Base-by-base conservation (phyloP, 2,797 vertebrate species). In the Myotis myotis region DNA sequence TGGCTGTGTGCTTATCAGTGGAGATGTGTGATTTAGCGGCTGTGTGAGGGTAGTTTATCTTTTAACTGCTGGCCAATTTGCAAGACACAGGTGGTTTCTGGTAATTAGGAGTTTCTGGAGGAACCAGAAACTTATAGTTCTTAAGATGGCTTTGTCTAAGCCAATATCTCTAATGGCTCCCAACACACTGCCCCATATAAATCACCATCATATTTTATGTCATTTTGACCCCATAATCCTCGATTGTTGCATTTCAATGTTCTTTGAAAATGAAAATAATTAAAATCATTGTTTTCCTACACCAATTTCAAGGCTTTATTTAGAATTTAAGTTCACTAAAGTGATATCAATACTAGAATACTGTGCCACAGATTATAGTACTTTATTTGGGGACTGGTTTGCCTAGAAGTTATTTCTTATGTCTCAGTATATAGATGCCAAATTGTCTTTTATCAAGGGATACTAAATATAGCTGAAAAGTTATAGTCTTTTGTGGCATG, bases 161-260 rank as follows among this genome's bases (percentile, higher is more conserved):
- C n/a, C n/a, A n/a, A n/a, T n/a, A n/a, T n/a, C n/a, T n/a, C n/a
- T n/a, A n/a, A n/a, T n/a, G n/a, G n/a, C n/a, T n/a, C n/a, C n/a
- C n/a, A n/a, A n/a, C n/a, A n/a, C 23, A 71, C 23, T 83, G 9
- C 23, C 23, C 3, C 9, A 62, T 70, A 41, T 36, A 72, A 44
- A 75, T 91, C 36, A 76, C 11, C n/a, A 76, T 79, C 72, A 70
- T 86, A 64, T 83, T 92, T 95, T 92, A 71, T 84, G 64, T 36
- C 4, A 53, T 4, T 8, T 72, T 85, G 28, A 66, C 4, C 2
- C 7, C 12, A 44, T 71, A 25, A 68, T 71, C 57, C 20, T 85
- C 23, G 20, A 22, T 68, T 33, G 76, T 41, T 70, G 36, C n/a
- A 70, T 84, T 70, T 44, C 28, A 33, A 8, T 78, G 10, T 16